Evolutionary conservation across 2,113 vertebrate genomes (phyloP), one percentile per base, ranked within the genome.

Genomic region (Megatriorchis doriae): DNA sequence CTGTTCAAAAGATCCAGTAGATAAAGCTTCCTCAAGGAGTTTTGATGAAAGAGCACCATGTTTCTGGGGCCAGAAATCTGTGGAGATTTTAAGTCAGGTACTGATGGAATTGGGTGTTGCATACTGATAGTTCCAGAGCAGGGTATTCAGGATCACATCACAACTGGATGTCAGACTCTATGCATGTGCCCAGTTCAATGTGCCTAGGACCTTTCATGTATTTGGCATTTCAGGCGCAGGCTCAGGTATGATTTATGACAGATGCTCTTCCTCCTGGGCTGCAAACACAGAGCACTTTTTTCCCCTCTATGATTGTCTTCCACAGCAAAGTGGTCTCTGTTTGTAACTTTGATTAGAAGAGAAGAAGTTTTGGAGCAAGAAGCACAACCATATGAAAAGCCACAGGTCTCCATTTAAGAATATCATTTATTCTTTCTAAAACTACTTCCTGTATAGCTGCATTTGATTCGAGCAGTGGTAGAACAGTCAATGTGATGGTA

Each of bases 181-280:
- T 2, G 34, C 2, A 2, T 32, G 31, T 50, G 7, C 17, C 18
- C 20, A 27, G 4, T 53, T 63, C 4, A 6, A 16, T n/a, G 29
- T 38, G 26, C 9, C 29, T 26, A 43, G n/a, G 47, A 66, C 15
- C n/a, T 81, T 83, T 61, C 36, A 52, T 25, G 12, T 53, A 47
- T 67, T 67, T 66, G 52, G 13, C 15, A 38, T 80, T 83, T 53
- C 16, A 29, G 52, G 52, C 52, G 75, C 40, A 40, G 17, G 25
- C n/a, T 90, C 50, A 21, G 20, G 13, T 65, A 34, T 42, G 22
- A 45, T 38, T 86, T 36, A 40, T 56, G 32, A 47, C 19, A 84
- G 32, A 34, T 80, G 31, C 17, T 80, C 11, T 61, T 66, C 50
- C 19, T 66, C 10, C 25, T 61, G 22, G 36, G 18, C 17, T 74